phyloP scores from a whole-genome alignment of 2,888 invertebrate genomes.

The Cryptops parisi region DNA sequence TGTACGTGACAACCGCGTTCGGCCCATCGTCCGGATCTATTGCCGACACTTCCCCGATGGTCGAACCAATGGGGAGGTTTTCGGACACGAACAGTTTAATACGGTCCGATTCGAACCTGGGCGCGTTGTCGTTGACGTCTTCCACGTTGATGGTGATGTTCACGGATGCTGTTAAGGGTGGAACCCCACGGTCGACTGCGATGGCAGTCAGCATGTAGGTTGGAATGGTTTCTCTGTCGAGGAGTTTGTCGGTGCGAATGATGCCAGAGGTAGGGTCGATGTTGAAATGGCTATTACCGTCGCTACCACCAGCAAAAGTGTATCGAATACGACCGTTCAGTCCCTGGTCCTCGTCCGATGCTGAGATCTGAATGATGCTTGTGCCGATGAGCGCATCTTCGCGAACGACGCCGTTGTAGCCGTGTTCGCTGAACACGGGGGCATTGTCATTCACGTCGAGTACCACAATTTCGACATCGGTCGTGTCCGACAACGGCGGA shows the following conservation, averaged over 20 bases:
- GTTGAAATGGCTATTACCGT: conserved; percentile 75
- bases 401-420: conserved; percentile 45
- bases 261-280: conserved; percentile 87
- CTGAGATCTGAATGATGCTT: conserved; percentile 36
- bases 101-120: conserved; percentile 73
- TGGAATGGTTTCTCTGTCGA: conserved; percentile 82
- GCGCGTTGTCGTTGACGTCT: conserved; percentile 81
- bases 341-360: conserved; percentile 70
- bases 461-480: conserved; percentile 87
- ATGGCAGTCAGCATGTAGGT: conserved; percentile 70
- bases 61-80: conserved; percentile 91
- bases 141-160: conserved; percentile 57
- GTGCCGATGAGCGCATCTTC: conserved; percentile 75
- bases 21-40: conserved; percentile 84
- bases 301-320: conserved; percentile 27
- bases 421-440: conserved; percentile 51
- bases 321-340: conserved; percentile 76
- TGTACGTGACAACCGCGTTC: conserved; percentile 84
- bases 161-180: conserved; percentile 37
- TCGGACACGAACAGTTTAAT: conserved; percentile 80
- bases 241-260: conserved; percentile 67
- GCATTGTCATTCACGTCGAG: conserved; percentile 94
- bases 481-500: conserved; percentile 80
- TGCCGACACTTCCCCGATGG: conserved; percentile 77
- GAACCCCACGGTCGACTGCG: conserved; percentile 79